phyloP scores from a whole-genome alignment of 2,797 vertebrate genomes.

The Thaleichthys pacificus region DNA sequence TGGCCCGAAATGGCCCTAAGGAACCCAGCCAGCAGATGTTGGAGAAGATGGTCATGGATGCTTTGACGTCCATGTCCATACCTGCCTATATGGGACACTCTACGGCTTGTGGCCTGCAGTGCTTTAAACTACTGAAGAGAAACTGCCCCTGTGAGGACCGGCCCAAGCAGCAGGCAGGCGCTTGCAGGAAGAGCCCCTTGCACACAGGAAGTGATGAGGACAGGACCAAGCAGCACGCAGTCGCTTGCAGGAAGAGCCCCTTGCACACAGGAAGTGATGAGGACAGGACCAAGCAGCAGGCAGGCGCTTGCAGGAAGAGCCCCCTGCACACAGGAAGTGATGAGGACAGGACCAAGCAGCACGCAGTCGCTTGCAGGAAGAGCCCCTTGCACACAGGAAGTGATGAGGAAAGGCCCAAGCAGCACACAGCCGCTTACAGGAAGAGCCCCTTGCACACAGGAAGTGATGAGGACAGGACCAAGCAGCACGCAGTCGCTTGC shows the following conservation, averaged over 20 bases:
- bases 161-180: background rate
- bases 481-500: background rate
- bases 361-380: background rate
- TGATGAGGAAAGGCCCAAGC: too few species aligned
- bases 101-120: constrained; percentile 55
- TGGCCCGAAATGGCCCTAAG: background rate
- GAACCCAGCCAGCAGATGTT: background rate
- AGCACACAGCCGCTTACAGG: background rate
- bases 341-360: too few species aligned
- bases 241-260: background rate
- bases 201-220: constrained; percentile 44
- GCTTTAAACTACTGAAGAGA: constrained; percentile 1
- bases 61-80: background rate
- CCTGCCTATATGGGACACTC: constrained; percentile 32
- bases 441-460: background rate
- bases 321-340: too few species aligned
- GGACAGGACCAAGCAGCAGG: too few species aligned
- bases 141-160: constrained; percentile 16
- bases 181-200: background rate
- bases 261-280: too few species aligned
- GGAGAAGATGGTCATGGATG: background rate
- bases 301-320: background rate
- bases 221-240: too few species aligned
- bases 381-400: background rate
- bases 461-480: too few species aligned